phyloP scores from a whole-genome alignment of 2,797 vertebrate genomes.

The Protosalanx chinensis region DNA sequence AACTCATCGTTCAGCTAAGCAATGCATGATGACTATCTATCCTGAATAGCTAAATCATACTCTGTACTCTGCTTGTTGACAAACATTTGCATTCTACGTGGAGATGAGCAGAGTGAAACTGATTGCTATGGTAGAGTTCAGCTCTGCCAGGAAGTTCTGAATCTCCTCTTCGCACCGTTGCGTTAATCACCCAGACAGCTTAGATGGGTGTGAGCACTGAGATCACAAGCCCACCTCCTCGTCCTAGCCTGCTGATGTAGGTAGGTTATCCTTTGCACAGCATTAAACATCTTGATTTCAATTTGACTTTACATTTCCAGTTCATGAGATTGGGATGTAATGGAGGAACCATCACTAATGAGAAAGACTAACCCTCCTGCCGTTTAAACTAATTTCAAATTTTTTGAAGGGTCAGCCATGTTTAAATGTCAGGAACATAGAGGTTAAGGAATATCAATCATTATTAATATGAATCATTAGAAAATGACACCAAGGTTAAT shows the following conservation, averaged over 20 bases:
- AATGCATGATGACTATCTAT: constrained; percentile 4
- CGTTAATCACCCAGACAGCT: background rate
- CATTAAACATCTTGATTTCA: background rate
- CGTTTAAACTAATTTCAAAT: no score
- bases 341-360: no score
- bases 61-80: background rate
- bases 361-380: no score
- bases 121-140: background rate
- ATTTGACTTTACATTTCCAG: no score
- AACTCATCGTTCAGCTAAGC: constrained; percentile 12
- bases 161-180: background rate
- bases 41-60: background rate
- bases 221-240: background rate
- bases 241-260: background rate
- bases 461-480: no score
- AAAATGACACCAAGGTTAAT: background rate
- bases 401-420: background rate
- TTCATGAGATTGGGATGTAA: no score
- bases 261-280: background rate
- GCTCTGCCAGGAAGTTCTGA: constrained; percentile 1
- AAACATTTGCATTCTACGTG: constrained; percentile 3
- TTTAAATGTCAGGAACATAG: background rate
- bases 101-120: background rate
- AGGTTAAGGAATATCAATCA: no score
- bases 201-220: background rate